These are phyloP conservation scores for Cerceris ruficornis DNA, from an alignment of 2,888 invertebrate species.

Conservation along the genomic window DNA sequence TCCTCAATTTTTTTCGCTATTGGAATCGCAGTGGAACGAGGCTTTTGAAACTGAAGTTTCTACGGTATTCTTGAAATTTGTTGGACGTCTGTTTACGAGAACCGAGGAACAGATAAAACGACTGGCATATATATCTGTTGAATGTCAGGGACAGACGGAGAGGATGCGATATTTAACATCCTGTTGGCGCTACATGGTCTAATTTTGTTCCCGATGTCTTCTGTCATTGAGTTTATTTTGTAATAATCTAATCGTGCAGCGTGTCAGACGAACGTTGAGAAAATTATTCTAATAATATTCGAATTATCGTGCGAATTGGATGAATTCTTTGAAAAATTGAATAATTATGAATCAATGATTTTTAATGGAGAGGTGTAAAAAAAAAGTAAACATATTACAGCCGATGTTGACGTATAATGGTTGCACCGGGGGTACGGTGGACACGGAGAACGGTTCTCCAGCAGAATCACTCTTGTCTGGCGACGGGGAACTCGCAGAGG, in stretches of 20 bases:
- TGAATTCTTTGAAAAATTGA: background rate
- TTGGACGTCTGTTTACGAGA: no score
- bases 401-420: slow-evolving; percentile 75
- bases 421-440: slow-evolving; percentile 59
- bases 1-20: no score
- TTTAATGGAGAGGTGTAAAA: background rate
- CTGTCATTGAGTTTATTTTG: slow-evolving; percentile 23
- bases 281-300: no score
- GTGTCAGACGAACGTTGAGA: background rate
- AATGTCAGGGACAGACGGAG: slow-evolving; percentile 70
- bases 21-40: no score
- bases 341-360: no score
- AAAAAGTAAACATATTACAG: slow-evolving; percentile 57
- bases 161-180: slow-evolving; percentile 62
- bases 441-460: slow-evolving; percentile 75
- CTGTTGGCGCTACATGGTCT: slow-evolving; percentile 57
- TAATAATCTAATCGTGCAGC: slow-evolving; percentile 13
- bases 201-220: slow-evolving; percentile 54
- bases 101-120: background rate
- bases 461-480: slow-evolving; percentile 76
- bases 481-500: slow-evolving; percentile 75
- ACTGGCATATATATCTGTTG: slow-evolving; percentile 34
- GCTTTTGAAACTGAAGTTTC: no score
- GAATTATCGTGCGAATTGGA: background rate
- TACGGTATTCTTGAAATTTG: no score